A percentile compares a stretch with the other conserved stretches of the same genome.
Conservation (phyloP, 1,140 invertebrate genomes). For the Asobara japonica region DNA sequence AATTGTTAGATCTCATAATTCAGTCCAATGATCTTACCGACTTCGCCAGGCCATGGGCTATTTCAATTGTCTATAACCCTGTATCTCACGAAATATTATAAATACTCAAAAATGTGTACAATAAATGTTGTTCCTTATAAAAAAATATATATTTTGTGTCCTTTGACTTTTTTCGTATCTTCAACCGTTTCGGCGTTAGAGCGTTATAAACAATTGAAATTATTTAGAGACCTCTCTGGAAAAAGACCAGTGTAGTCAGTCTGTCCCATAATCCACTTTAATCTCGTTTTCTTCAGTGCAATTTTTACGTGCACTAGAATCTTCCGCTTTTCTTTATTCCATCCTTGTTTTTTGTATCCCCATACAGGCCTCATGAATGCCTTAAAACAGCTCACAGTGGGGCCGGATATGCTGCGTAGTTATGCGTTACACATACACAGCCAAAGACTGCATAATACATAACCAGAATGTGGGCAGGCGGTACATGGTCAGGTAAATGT, state of each 20-base stretch:
- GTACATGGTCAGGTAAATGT: conserved; percentile 58
- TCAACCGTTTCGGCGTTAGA: too few species aligned
- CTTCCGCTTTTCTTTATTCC: neutral
- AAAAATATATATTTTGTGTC: too few species aligned
- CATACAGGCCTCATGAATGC: conserved; percentile 6
- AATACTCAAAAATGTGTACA: too few species aligned
- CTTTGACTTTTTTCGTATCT: too few species aligned
- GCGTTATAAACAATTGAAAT: neutral
- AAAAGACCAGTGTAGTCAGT: neutral
- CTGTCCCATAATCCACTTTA: neutral
- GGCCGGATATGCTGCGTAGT: conserved; percentile 49
- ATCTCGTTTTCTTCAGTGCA: conserved; percentile 27
- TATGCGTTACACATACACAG: conserved; percentile 58
- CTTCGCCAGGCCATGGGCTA: too few species aligned
- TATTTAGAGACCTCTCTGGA: neutral
- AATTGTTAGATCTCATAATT: too few species aligned
- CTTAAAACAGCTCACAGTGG: neutral
- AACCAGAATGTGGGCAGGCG: conserved; percentile 52
- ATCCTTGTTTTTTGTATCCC: conserved; percentile 5
- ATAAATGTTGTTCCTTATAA: too few species aligned
- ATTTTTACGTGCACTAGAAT: conserved; percentile 16
- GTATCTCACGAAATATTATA: too few species aligned
- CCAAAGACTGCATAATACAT: conserved; percentile 57
- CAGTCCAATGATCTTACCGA: too few species aligned
- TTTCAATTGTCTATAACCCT: too few species aligned